Conservation (phyloP, 2,797 vertebrate species). For the Alauda arvensis region DNA sequence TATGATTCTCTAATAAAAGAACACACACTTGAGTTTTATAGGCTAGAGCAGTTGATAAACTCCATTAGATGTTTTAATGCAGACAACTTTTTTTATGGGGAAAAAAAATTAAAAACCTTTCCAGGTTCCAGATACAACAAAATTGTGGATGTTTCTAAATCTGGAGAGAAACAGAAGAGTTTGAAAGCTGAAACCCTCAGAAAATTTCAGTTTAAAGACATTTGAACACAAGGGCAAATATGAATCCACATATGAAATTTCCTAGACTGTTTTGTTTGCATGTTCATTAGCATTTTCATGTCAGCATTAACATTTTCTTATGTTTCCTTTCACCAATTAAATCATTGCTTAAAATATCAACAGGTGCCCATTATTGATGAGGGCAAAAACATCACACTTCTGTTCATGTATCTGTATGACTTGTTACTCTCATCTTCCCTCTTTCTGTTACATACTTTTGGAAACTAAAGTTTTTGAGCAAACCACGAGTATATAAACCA, state of each 20-base stretch:
- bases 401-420: neutral
- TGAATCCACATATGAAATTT: neutral
- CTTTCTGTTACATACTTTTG: neutral
- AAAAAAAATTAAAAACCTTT: neutral
- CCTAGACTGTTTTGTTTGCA: neutral
- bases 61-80: neutral
- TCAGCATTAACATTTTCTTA: neutral
- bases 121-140: neutral
- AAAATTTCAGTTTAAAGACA: neutral
- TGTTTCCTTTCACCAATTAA: neutral
- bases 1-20: constrained; percentile 10
- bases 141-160: neutral
- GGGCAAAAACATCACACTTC: neutral
- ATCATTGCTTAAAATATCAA: neutral
- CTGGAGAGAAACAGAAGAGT: neutral
- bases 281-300: neutral
- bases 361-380: neutral
- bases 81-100: neutral
- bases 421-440: neutral
- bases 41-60: neutral
- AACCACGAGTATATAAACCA: neutral
- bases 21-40: neutral
- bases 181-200: neutral
- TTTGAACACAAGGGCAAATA: neutral
- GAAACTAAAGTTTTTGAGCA: neutral